Base-by-base conservation (phyloP, 2,113 vertebrate species). In the Colius striatus region DNA sequence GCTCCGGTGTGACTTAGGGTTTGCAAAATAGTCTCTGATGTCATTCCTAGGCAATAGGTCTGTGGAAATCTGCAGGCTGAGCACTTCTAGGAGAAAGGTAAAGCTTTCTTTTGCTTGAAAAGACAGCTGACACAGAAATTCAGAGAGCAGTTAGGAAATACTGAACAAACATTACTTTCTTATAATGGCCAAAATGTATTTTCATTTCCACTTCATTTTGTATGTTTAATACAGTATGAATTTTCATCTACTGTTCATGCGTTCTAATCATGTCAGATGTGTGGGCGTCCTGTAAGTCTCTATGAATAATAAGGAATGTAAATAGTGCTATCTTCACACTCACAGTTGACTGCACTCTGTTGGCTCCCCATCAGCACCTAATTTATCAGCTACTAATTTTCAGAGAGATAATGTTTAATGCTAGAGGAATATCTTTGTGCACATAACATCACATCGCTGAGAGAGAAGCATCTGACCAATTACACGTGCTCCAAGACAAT, bases 381-480 rank as follows among this genome's bases (percentile, higher is more conserved):
- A 96, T 97, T 97, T 97, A 97, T 97, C 96, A 97, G 95, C 54
- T 77, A 86, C 95, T 97, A 95, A 97, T 97, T 95, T 88, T 89
- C 80, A 91, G 67, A 80, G 84, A 95, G 89, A 90, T 95, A 92
- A 95, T 90, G 60, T 74, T 85, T 95, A 94, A 87, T 92, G 60
- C 53, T 82, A 58, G 82, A 93, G 84, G 23, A 95, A 84, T 72
- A 77, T 75, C 88, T 95, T 96, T 81, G 65, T 95, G 92, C 36
- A 84, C 53, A 76, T 92, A 97, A 92, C 73, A 84, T 66, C 82
- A 79, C 88, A 71, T 94, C 94, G 79, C 91, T 79, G 29, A 92
- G 67, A 65, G 84, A 68, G 84, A 90, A 84, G 18, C 32, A 80
- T 65, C 89, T 91, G 89, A 96, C 84, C 81, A 85, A 85, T 95